Evolutionary conservation across 2,797 vertebrate species (phyloP).

Genomic region (Sebastes miniatus): DNA sequence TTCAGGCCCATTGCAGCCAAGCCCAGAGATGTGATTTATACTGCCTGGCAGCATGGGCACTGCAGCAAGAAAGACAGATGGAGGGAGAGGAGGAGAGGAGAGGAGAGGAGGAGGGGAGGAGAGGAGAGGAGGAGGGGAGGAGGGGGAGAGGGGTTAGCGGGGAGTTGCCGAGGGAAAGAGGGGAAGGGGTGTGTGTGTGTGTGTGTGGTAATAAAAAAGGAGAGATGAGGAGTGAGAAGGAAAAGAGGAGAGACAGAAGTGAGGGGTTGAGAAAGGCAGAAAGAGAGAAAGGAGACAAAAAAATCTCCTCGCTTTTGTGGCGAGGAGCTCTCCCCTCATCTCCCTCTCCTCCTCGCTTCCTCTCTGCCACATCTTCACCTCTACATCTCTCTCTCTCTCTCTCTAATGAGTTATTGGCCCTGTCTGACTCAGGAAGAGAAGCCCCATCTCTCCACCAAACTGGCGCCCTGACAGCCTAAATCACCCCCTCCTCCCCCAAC

Average conservation of each 20-base stretch:
- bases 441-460: slow-evolving; percentile 72
- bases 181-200: slow-evolving; percentile 3
- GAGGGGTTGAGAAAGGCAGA: slow-evolving; percentile 18
- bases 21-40: slow-evolving; percentile 82
- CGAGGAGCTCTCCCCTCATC: slow-evolving; percentile 34
- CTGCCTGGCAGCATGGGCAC: slow-evolving; percentile 82
- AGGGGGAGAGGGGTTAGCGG: slow-evolving; percentile 29
- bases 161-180: slow-evolving; percentile 53
- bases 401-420: slow-evolving; percentile 79
- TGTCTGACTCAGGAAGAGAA: slow-evolving; percentile 75
- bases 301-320: slow-evolving; percentile 26
- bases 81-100: slow-evolving; percentile 54
- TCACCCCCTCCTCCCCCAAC: slow-evolving; percentile 36
- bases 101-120: not conserved
- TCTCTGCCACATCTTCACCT: slow-evolving; percentile 53
- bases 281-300: slow-evolving; percentile 16
- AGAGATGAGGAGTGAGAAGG: slow-evolving; percentile 38
- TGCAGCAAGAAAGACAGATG: slow-evolving; percentile 82
- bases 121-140: slow-evolving; percentile 7
- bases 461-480: slow-evolving; percentile 75
- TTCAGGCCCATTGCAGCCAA: slow-evolving; percentile 83
- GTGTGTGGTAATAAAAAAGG: slow-evolving; percentile 29
- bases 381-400: slow-evolving; percentile 47
- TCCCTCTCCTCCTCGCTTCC: slow-evolving; percentile 22
- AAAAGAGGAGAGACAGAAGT: slow-evolving; percentile 32